Evolutionary conservation across 2,113 vertebrate genomes (phyloP).

Genomic region (Pterocles burchelli): DNA sequence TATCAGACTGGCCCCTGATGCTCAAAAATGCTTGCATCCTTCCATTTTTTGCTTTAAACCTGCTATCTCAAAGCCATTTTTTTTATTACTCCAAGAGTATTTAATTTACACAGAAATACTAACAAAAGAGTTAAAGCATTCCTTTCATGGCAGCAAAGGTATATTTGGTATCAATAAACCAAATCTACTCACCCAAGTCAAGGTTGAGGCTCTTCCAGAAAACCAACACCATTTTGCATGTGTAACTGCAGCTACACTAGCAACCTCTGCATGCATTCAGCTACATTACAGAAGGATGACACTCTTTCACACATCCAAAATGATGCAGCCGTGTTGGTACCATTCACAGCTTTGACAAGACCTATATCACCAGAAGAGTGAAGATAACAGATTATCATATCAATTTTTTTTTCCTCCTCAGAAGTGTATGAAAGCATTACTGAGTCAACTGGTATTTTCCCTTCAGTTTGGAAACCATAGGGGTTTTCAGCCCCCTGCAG

Average conservation of each 20-base stretch:
- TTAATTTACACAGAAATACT: neutral
- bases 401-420: neutral
- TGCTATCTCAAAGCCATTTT: neutral
- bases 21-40: neutral
- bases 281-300: neutral
- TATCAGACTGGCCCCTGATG: neutral
- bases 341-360: neutral
- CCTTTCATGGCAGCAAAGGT: neutral
- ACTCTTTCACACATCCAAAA: neutral
- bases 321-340: neutral
- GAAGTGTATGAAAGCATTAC: neutral
- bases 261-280: neutral
- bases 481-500: neutral
- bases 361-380: neutral
- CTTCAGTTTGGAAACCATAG: slow-evolving; percentile 24
- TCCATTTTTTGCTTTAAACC: neutral
- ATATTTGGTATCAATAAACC: neutral
- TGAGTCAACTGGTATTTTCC: neutral
- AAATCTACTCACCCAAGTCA: neutral
- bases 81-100: neutral
- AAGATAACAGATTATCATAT: neutral
- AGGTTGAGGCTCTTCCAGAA: neutral
- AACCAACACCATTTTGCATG: neutral
- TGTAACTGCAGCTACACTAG: fast-evolving
- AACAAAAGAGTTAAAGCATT: neutral